Percentiles rank a stretch among this genome's conserved stretches.
phyloP scores from a whole-genome alignment of 2,113 vertebrate genomes.

The Barnardius zonarius region DNA sequence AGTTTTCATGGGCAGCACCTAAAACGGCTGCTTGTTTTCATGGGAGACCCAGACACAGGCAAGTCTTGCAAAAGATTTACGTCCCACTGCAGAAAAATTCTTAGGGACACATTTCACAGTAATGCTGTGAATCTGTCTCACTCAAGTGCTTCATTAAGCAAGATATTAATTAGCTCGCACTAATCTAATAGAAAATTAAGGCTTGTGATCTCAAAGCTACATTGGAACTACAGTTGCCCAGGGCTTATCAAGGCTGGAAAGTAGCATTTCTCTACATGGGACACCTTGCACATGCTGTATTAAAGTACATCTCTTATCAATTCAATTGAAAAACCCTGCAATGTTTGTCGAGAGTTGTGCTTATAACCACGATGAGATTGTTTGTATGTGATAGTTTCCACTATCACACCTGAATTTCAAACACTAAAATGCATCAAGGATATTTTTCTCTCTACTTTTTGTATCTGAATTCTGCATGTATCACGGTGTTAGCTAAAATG shows the following conservation, averaged over 20 bases:
- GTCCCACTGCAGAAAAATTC: neutral
- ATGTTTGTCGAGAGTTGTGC: neutral
- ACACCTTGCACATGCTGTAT: neutral
- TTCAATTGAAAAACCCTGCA: neutral
- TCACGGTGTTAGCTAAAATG: neutral
- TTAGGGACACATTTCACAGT: neutral
- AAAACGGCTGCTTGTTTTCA: neutral
- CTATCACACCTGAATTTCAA: neutral
- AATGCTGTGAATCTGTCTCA: neutral
- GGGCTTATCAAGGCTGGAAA: conserved; percentile 1
- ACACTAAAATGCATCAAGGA: neutral
- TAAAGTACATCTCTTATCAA: neutral
- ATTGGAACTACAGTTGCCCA: conserved; percentile 2
- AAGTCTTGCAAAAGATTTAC: neutral
- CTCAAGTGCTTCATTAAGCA: neutral
- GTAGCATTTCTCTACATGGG: neutral
- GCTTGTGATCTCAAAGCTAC: conserved; percentile 44
- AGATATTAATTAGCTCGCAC: neutral
- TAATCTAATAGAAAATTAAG: conserved; percentile 55
- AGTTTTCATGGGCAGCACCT: neutral
- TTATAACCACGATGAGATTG: neutral
- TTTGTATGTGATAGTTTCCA: neutral
- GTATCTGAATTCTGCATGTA: neutral
- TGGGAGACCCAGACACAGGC: neutral
- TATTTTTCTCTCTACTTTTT: neutral